phyloP scores from a whole-genome alignment of 2,888 invertebrate species.

The Erebia palarica region DNA sequence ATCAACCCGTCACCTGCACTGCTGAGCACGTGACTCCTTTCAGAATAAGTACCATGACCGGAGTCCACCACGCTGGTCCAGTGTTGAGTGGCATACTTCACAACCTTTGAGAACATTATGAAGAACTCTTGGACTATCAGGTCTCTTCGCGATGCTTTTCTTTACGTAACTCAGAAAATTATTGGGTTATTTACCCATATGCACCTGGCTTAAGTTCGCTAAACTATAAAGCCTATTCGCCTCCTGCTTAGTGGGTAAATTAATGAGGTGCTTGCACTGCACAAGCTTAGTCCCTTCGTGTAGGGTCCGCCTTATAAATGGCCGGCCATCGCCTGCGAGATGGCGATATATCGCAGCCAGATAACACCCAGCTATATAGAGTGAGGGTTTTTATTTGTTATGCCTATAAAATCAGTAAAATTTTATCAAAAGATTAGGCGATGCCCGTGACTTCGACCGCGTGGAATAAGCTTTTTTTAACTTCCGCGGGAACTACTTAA shows the following conservation, averaged over 20 bases:
- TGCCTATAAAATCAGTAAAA: not conserved
- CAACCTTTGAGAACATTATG: too few relatives aligned
- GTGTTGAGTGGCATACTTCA: too few relatives aligned
- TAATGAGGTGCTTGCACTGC: conserved; percentile 39
- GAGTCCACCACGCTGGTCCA: too few relatives aligned
- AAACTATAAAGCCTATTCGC: conserved; percentile 9
- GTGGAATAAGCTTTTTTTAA: too few relatives aligned
- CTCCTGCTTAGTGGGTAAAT: conserved; percentile 30
- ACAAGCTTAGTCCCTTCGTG: conserved; percentile 39
- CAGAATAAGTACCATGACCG: too few relatives aligned
- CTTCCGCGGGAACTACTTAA: too few relatives aligned
- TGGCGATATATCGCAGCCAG: conserved; percentile 36
- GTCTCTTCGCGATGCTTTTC: too few relatives aligned
- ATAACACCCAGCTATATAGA: conserved; percentile 27
- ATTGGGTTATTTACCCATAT: not conserved
- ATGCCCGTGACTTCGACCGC: too few relatives aligned
- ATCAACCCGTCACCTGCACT: too few relatives aligned
- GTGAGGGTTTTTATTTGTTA: not conserved
- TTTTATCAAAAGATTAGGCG: not conserved
- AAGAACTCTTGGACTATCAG: too few relatives aligned
- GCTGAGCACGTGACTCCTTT: too few relatives aligned
- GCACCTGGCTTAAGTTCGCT: not conserved
- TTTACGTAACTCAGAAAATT: too few relatives aligned
- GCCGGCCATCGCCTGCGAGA: conserved; percentile 34
- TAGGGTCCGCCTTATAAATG: conserved; percentile 42